phyloP scores from a whole-genome alignment of 2,888 invertebrate species.

The Andrena fulva region DNA sequence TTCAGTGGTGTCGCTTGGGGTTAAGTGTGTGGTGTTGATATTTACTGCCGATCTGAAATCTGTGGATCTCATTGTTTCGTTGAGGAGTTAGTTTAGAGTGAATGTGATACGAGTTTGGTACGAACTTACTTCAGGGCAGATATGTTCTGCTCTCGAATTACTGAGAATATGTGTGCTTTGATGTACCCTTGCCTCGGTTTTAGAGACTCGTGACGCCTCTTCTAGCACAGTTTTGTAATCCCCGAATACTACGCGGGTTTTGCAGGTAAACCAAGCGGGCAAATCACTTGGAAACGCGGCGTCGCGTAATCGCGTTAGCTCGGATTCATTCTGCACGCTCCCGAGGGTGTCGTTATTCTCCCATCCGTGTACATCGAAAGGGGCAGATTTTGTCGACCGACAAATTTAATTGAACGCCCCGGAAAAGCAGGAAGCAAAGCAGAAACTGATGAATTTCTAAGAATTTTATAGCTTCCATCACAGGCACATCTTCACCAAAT shows the following conservation, averaged over 20 bases:
- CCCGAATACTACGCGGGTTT: conserved; percentile 52
- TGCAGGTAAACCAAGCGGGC: conserved; percentile 80
- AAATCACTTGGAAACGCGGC: conserved; percentile 71
- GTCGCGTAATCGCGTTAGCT: conserved; percentile 80
- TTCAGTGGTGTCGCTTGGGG: too few species aligned
- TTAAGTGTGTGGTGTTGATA: not conserved
- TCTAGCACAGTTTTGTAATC: not conserved
- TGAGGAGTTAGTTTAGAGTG: too few species aligned
- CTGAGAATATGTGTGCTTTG: not conserved
- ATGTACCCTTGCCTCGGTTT: not conserved
- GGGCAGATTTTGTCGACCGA: conserved; percentile 45
- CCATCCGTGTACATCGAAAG: conserved; percentile 53
- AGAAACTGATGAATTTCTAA: too few species aligned
- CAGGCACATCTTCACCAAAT: too few species aligned
- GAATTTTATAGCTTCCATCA: too few species aligned
- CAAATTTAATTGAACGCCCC: not conserved
- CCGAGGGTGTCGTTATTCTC: conserved; percentile 80
- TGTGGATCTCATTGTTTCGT: too few species aligned
- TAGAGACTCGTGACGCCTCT: not conserved
- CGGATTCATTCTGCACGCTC: conserved; percentile 71
- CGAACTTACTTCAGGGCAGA: too few species aligned
- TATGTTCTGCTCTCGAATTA: too few species aligned
- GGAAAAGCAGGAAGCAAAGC: too few species aligned
- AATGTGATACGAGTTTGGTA: too few species aligned
- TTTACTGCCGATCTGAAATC: not conserved